Evolutionary conservation across 1,140 invertebrate species (phyloP).

Genomic region (Paraescarpia echinospica): DNA sequence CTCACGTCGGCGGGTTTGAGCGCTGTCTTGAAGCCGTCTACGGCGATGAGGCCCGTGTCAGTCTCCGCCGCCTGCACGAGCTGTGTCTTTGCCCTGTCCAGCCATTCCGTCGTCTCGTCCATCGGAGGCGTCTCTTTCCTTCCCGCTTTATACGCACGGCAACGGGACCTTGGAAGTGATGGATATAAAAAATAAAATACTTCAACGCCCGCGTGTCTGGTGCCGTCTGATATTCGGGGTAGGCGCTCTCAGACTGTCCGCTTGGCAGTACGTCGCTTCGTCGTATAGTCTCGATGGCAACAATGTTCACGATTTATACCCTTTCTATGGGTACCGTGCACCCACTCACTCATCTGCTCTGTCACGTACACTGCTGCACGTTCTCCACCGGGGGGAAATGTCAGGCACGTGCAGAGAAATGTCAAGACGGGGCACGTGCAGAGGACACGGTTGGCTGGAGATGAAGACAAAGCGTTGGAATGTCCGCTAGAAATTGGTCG

Average conservation of each 20-base stretch:
- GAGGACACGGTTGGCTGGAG: background rate
- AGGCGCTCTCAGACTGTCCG: background rate
- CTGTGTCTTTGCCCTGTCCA: background rate
- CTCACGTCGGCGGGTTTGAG: background rate
- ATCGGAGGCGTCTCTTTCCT: background rate
- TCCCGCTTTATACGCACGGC: background rate
- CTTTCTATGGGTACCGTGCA: background rate
- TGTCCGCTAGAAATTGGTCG: background rate
- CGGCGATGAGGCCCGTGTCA: background rate
- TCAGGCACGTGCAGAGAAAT: background rate
- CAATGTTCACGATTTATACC: no score
- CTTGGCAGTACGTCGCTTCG: background rate
- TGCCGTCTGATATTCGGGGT: background rate
- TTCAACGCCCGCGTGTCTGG: background rate
- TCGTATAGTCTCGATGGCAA: background rate
- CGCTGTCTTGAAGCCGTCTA: background rate
- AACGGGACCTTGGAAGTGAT: background rate
- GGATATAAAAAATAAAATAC: background rate
- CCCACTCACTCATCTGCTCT: background rate
- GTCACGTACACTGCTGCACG: background rate
- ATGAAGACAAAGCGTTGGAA: background rate
- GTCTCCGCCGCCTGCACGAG: background rate
- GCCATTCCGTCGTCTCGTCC: background rate
- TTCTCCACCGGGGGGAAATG: background rate
- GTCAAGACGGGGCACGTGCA: background rate